These are phyloP conservation scores for Rhombomys opimus DNA, from an alignment of 2,113 vertebrate genomes.

Conservation along the genomic window DNA sequence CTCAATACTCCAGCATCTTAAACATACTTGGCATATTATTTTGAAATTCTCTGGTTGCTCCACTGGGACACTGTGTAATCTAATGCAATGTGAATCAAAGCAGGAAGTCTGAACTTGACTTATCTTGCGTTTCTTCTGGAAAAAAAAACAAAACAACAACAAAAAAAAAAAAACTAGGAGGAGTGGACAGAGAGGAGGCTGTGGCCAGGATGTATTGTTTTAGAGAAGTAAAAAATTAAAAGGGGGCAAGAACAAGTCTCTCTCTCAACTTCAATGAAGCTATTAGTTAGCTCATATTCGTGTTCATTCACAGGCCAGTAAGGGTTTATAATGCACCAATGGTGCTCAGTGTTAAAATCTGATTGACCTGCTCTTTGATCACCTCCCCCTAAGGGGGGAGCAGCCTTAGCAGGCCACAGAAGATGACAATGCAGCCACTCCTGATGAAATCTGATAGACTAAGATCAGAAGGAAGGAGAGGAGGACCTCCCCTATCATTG, in stretches of 20 bases:
- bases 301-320: neutral
- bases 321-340: neutral
- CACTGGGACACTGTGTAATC: neutral
- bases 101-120: neutral
- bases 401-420: too few relatives aligned
- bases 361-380: too few relatives aligned
- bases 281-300: neutral
- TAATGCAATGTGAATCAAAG: neutral
- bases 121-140: neutral
- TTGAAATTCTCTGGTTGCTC: conserved; percentile 40
- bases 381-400: too few relatives aligned
- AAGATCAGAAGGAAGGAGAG: too few relatives aligned
- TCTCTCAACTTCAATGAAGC: neutral
- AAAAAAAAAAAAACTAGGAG: neutral
- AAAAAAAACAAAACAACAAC: too few relatives aligned
- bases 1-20: neutral
- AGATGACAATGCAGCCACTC: too few relatives aligned
- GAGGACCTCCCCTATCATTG: too few relatives aligned
- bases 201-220: neutral
- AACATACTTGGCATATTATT: neutral
- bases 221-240: neutral
- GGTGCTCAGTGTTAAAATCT: neutral
- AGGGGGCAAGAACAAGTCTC: neutral
- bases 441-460: too few relatives aligned
- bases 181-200: neutral